These are phyloP conservation scores for Amphipyra tragopoginis DNA, from an alignment of 2,888 invertebrate species.

Conservation along the genomic window DNA sequence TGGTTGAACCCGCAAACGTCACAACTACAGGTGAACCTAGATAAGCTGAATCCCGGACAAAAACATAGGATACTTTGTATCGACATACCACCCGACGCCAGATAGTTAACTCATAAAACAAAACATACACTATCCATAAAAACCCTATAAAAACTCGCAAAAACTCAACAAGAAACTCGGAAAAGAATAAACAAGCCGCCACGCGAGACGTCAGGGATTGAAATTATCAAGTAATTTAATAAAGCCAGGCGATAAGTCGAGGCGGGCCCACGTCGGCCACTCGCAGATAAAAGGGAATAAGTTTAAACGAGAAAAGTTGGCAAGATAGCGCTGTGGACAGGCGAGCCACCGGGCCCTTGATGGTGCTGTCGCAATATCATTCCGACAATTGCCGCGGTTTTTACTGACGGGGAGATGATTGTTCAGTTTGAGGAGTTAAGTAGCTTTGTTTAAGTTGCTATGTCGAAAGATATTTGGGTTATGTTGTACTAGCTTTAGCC, in stretches of 20 bases:
- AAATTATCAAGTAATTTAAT: slow-evolving; percentile 88
- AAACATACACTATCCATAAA: not conserved
- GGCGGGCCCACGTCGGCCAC: slow-evolving; percentile 68
- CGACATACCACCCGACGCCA: too few species aligned
- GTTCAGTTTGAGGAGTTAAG: slow-evolving; percentile 4
- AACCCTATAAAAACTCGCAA: slow-evolving; percentile 25
- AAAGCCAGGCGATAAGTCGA: slow-evolving; percentile 80
- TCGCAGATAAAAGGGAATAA: slow-evolving; percentile 84
- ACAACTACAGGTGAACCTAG: too few species aligned
- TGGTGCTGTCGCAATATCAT: slow-evolving; percentile 58
- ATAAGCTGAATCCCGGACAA: too few species aligned
- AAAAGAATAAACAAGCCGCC: slow-evolving; percentile 75
- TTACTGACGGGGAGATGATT: slow-evolving; percentile 47
- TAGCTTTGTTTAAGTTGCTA: too few species aligned
- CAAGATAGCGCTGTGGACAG: slow-evolving; percentile 66
- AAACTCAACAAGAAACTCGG: slow-evolving; percentile 50
- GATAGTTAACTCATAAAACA: too few species aligned
- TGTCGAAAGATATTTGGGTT: too few species aligned
- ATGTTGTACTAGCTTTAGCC: too few species aligned
- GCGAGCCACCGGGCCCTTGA: slow-evolving; percentile 42
- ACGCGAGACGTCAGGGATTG: slow-evolving; percentile 75
- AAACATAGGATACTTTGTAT: too few species aligned
- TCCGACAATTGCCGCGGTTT: slow-evolving; percentile 42
- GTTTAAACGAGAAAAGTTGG: slow-evolving; percentile 87
- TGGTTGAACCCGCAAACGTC: too few species aligned